Percentiles rank a stretch among this genome's conserved stretches.
These are phyloP conservation scores for Riparia riparia DNA, from an alignment of 2,113 vertebrate species.

Conservation along the genomic window DNA sequence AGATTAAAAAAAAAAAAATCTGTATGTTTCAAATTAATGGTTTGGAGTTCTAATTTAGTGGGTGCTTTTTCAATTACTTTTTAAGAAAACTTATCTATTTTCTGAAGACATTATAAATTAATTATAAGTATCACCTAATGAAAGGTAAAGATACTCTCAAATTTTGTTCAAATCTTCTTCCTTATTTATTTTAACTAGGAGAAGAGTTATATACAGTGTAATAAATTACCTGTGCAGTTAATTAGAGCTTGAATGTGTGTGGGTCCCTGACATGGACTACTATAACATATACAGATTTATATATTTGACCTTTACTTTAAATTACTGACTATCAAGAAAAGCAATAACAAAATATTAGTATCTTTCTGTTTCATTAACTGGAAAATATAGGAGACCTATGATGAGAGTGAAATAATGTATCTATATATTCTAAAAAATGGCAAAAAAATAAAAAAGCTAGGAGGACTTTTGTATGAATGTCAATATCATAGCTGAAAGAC, in stretches of 20 bases:
- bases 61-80: fast-evolving
- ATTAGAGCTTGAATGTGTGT: not conserved
- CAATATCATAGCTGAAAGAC: not conserved
- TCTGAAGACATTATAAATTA: not conserved
- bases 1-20: not conserved
- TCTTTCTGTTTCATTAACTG: slow-evolving; percentile 25
- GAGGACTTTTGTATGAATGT: not conserved
- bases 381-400: not conserved
- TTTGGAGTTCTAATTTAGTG: not conserved
- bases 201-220: not conserved
- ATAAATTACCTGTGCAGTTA: slow-evolving; percentile 27
- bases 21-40: not conserved
- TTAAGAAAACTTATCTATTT: not conserved
- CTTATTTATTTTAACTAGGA: not conserved
- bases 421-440: not conserved
- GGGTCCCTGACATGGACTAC: not conserved
- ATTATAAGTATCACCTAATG: not conserved
- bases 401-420: not conserved
- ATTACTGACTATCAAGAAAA: not conserved
- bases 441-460: not conserved
- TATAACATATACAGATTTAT: slow-evolving; percentile 9
- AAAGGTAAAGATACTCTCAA: not conserved
- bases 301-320: slow-evolving; percentile 44
- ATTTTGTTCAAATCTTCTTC: not conserved
- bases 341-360: not conserved